Conservation (phyloP, 1,140 invertebrate genomes). For the Drosophila nasuta region DNA sequence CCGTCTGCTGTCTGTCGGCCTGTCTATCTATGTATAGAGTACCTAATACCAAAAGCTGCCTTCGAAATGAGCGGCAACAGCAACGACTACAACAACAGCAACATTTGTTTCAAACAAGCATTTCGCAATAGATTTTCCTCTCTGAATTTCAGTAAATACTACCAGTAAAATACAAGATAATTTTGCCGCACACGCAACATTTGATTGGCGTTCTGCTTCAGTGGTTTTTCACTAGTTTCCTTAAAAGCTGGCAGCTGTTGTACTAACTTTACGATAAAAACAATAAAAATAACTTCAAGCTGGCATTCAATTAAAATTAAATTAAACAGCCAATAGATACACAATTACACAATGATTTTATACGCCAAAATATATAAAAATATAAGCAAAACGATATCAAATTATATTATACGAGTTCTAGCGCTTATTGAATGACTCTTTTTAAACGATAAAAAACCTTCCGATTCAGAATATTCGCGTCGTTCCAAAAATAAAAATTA, state of each 20-base stretch:
- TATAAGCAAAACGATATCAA: too few relatives aligned
- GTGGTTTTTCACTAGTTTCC: conserved; percentile 3
- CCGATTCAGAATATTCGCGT: too few relatives aligned
- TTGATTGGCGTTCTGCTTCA: conserved; percentile 39
- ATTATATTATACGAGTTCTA: too few relatives aligned
- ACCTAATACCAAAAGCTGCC: conserved; percentile 17
- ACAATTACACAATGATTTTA: not conserved
- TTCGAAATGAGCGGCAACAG: not conserved
- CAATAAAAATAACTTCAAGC: conserved; percentile 12
- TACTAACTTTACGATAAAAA: not conserved
- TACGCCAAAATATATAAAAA: too few relatives aligned
- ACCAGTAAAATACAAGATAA: conserved; percentile 9
- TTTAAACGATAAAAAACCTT: too few relatives aligned
- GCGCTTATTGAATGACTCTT: too few relatives aligned
- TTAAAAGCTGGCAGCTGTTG: not conserved
- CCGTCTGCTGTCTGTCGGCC: too few relatives aligned
- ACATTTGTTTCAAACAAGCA: not conserved
- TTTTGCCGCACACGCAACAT: conserved; percentile 26
- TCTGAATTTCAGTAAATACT: conserved; percentile 21
- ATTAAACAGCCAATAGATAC: not conserved
- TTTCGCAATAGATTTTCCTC: conserved; percentile 26
- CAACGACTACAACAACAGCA: too few relatives aligned
- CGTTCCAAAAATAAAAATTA: too few relatives aligned
- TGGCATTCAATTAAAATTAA: conserved; percentile 1
- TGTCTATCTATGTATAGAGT: conserved; percentile 10